A percentile compares a stretch with the other conserved stretches of the same genome.
Conservation (phyloP, 1,140 invertebrate species). For the Lepeophtheirus salmonis region DNA sequence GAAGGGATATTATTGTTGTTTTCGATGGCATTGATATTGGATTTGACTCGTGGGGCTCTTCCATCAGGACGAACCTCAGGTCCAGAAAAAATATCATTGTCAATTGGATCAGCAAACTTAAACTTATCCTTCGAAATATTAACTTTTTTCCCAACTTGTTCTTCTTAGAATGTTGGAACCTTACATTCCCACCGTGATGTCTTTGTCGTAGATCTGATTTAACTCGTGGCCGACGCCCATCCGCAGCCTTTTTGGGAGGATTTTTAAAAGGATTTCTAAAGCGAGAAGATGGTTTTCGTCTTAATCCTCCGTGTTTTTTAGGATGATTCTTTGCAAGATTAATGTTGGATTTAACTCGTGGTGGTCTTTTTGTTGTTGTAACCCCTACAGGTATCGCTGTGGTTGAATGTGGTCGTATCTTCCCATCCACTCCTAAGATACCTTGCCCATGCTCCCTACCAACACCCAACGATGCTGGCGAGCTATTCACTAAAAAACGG, state of each 20-base stretch:
- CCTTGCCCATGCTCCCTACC: conserved; percentile 1
- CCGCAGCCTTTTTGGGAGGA: conserved; percentile 1
- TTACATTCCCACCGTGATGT: background rate
- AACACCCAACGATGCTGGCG: conserved; percentile 5
- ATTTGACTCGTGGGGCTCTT: conserved; percentile 10
- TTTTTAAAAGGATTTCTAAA: conserved; percentile 10
- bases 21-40: background rate
- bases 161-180: background rate
- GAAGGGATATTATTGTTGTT: background rate
- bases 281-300: background rate
- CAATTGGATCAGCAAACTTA: conserved; percentile 2
- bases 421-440: background rate
- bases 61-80: conserved; percentile 17
- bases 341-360: conserved; percentile 17
- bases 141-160: background rate
- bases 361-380: conserved; percentile 8
- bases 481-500: conserved; percentile 16
- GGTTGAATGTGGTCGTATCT: background rate
- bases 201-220: conserved; percentile 9
- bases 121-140: background rate
- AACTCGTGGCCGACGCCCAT: conserved; percentile 9
- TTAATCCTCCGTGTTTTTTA: background rate
- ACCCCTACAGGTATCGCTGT: conserved; percentile 13
- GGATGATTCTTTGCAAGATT: background rate
- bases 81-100: background rate